phyloP scores from a whole-genome alignment of 2,888 invertebrate species.

The Limnephilus rhombicus region DNA sequence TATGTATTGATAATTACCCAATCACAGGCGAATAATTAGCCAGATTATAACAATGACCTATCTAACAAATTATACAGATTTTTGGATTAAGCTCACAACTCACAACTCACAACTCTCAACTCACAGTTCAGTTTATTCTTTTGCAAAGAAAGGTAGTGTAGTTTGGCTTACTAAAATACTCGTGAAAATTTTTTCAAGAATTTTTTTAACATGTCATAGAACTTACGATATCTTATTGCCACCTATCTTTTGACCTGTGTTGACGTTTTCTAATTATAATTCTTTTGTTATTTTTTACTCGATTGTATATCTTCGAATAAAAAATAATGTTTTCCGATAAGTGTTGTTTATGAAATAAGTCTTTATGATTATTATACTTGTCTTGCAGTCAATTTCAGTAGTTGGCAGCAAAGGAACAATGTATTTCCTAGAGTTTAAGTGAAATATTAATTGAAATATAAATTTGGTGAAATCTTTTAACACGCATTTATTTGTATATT shows the following conservation, averaged over 20 bases:
- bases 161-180: not conserved
- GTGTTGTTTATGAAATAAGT: not conserved
- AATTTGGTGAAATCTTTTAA: not conserved
- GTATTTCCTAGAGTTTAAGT: not conserved
- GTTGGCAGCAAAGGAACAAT: no score
- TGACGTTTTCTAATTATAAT: not conserved
- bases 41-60: not conserved
- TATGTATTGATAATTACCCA: conserved; percentile 12
- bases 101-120: no score
- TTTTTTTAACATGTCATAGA: not conserved
- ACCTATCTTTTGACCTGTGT: not conserved
- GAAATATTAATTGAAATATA: not conserved
- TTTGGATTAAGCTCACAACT: not conserved
- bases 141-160: conserved; percentile 27
- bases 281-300: not conserved
- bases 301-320: not conserved
- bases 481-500: not conserved
- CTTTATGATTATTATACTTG: not conserved
- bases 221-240: no score
- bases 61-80: conserved; percentile 9
- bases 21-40: not conserved
- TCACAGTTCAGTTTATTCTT: not conserved
- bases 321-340: not conserved
- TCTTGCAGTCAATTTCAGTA: no score
- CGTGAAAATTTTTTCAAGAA: not conserved